phyloP scores from a whole-genome alignment of 2,888 invertebrate genomes.

The Lysandra coridon region DNA sequence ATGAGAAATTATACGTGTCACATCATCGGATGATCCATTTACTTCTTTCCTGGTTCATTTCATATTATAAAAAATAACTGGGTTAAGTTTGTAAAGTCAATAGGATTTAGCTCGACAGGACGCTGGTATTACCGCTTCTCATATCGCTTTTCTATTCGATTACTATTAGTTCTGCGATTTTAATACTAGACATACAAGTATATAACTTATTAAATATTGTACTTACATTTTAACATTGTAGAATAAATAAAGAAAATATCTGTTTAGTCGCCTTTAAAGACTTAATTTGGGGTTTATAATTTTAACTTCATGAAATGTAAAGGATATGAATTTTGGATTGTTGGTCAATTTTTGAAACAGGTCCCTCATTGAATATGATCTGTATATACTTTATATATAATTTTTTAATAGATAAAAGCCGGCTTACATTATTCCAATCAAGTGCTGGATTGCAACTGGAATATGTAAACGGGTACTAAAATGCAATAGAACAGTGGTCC shows the following conservation, averaged over 20 bases:
- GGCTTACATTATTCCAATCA: too few relatives aligned
- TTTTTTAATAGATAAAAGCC: background rate
- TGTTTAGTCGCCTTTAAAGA: background rate
- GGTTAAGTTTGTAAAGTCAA: too few relatives aligned
- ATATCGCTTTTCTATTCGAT: background rate
- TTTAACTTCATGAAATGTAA: background rate
- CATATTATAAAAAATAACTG: too few relatives aligned
- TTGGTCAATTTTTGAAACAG: constrained; percentile 1
- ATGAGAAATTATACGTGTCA: too few relatives aligned
- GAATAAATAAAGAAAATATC: background rate
- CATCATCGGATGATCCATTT: too few relatives aligned
- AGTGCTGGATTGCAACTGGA: too few relatives aligned
- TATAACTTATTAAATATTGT: background rate
- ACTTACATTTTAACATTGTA: background rate
- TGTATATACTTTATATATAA: background rate
- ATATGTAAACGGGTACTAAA: too few relatives aligned
- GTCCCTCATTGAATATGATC: background rate
- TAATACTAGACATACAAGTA: background rate
- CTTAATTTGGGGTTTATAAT: background rate
- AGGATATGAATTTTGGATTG: background rate
- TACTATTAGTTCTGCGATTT: background rate
- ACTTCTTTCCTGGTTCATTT: too few relatives aligned
- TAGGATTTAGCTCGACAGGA: too few relatives aligned
- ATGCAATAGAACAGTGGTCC: too few relatives aligned
- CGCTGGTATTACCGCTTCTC: too few relatives aligned